These are phyloP conservation scores for Semicossyphus pulcher DNA, from an alignment of 2,113 vertebrate species.

Conservation along the genomic window DNA sequence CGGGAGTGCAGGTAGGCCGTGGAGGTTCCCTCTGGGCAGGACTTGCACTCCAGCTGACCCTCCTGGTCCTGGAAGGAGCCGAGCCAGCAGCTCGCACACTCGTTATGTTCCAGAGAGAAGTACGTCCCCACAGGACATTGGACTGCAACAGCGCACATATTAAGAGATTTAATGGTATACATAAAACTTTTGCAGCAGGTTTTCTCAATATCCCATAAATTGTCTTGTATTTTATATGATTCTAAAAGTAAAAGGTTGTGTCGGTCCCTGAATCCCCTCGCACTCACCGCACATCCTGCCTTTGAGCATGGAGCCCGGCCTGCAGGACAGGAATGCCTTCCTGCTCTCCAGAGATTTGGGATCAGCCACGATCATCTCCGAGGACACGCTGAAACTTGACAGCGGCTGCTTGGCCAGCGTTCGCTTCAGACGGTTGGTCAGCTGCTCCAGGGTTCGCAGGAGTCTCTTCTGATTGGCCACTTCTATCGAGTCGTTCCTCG, in stretches of 20 bases:
- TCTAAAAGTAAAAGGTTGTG: too few species aligned
- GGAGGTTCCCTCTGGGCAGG: conserved; percentile 89
- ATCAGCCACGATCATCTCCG: conserved; percentile 92
- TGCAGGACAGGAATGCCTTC: conserved; percentile 91
- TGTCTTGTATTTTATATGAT: too few species aligned
- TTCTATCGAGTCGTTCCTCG: conserved; percentile 94
- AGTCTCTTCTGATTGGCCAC: conserved; percentile 93
- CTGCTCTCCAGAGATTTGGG: conserved; percentile 92
- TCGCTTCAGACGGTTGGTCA: conserved; percentile 92
- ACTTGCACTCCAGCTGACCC: conserved; percentile 93
- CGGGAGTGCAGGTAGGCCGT: conserved; percentile 95
- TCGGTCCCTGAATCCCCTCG: neutral
- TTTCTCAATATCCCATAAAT: neutral
- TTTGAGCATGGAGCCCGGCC: conserved; percentile 93
- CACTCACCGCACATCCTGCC: conserved; percentile 96
- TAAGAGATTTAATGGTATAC: too few species aligned
- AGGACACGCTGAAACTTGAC: conserved; percentile 91
- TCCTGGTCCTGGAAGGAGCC: conserved; percentile 95
- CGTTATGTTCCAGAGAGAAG: conserved; percentile 90
- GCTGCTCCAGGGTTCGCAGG: conserved; percentile 90
- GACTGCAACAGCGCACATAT: conserved; percentile 83
- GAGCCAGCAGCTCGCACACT: conserved; percentile 94
- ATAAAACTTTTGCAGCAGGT: too few species aligned
- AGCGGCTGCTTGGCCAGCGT: conserved; percentile 92
- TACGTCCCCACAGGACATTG: conserved; percentile 95